Evolutionary conservation across 2,797 vertebrate genomes (phyloP).

Genomic region (Cryptoblepharus egeriae): DNA sequence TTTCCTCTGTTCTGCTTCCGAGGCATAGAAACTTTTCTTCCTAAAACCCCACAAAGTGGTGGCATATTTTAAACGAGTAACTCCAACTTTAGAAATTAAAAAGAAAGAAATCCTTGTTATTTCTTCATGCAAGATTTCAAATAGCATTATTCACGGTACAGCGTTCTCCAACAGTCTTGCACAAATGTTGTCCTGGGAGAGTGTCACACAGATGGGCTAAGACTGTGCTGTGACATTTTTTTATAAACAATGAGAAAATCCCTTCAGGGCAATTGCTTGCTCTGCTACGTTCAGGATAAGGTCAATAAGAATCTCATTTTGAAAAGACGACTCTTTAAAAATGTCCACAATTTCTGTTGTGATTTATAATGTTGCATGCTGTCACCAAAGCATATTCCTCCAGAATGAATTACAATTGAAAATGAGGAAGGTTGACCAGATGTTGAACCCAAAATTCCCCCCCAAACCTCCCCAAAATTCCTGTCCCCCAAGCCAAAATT

Average conservation of each 20-base stretch:
- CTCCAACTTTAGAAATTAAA: constrained; percentile 46
- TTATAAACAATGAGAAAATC: constrained; percentile 73
- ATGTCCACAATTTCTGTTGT: constrained; percentile 24
- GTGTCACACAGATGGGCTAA: constrained; percentile 65
- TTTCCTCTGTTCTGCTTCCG: background rate
- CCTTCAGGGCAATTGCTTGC: constrained; percentile 70
- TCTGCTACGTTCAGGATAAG: constrained; percentile 67
- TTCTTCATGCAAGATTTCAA: constrained; percentile 46
- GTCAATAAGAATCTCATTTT: constrained; percentile 53
- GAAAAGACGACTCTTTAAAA: background rate
- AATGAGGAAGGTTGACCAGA: too few relatives aligned
- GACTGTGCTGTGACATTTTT: constrained; percentile 68
- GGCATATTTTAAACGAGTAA: constrained; percentile 46
- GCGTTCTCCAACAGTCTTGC: constrained; percentile 49
- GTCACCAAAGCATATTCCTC: background rate
- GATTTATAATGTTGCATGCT: constrained; percentile 36
- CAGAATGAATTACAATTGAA: constrained; percentile 1
- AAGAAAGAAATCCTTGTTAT: constrained; percentile 10
- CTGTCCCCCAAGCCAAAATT: too few relatives aligned
- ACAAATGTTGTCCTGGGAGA: constrained; percentile 59
- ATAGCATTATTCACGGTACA: constrained; percentile 53
- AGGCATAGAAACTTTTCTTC: background rate
- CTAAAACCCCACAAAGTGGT: background rate
- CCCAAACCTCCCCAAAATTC: too few relatives aligned
- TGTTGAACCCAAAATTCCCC: too few relatives aligned